Percentiles rank a stretch among this genome's conserved stretches.
These are phyloP conservation scores for Schizopygopsis malacanthus DNA, from an alignment of 2,797 vertebrate species.

Conservation along the genomic window DNA sequence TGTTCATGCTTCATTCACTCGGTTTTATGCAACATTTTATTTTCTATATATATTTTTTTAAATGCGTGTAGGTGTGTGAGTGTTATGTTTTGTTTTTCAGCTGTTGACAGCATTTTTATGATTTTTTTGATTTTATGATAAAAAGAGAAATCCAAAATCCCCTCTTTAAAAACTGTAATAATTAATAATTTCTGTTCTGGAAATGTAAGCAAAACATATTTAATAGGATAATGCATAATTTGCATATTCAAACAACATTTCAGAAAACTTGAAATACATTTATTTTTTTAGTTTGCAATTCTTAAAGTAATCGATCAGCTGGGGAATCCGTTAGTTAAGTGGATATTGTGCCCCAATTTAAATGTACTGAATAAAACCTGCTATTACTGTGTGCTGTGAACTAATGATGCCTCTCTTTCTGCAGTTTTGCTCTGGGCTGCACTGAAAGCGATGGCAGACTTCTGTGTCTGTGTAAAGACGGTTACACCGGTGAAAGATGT, in stretches of 20 bases:
- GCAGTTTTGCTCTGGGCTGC: conserved; percentile 90
- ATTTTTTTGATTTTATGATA: too few species aligned
- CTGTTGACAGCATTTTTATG: too few species aligned
- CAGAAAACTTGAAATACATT: background rate
- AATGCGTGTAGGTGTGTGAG: background rate
- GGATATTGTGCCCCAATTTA: background rate
- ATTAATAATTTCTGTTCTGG: background rate
- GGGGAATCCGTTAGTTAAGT: background rate
- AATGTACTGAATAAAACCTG: background rate
- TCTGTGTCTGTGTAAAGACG: conserved; percentile 86
- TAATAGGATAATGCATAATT: background rate
- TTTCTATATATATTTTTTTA: too few species aligned
- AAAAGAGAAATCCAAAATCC: too few species aligned
- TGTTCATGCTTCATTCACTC: background rate
- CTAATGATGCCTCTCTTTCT: conserved; percentile 31
- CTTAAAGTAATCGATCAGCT: background rate
- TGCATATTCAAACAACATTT: background rate
- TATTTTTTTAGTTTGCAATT: background rate
- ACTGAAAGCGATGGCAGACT: conserved; percentile 76
- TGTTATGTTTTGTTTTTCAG: too few species aligned
- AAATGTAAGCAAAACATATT: background rate
- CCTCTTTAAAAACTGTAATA: too few species aligned
- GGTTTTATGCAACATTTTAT: background rate
- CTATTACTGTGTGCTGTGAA: background rate
- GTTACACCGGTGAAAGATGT: conserved; percentile 86